phyloP scores from a whole-genome alignment of 1,140 invertebrate genomes.

The Stratiolaelaps scimitus region DNA sequence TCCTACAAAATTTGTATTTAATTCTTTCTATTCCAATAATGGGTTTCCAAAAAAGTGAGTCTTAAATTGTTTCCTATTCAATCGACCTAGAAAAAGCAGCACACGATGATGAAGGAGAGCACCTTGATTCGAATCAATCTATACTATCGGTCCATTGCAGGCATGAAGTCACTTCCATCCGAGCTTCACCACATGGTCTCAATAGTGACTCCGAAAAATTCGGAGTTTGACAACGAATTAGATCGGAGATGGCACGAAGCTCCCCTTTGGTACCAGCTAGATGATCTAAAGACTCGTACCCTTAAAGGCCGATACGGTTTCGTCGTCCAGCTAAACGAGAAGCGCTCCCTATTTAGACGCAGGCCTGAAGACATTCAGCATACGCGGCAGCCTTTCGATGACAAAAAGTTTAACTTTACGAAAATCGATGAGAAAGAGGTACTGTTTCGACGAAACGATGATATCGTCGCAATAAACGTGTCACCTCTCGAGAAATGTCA shows the following conservation, averaged over 20 bases:
- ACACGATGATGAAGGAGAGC: too few species aligned
- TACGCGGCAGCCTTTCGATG: neutral
- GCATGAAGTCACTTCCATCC: too few species aligned
- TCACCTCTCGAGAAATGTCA: neutral
- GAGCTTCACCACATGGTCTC: neutral
- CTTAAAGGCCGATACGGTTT: neutral
- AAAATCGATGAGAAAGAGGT: constrained; percentile 9
- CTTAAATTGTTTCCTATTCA: too few species aligned
- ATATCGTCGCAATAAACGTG: neutral
- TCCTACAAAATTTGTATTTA: too few species aligned
- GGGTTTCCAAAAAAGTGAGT: too few species aligned
- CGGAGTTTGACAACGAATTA: constrained; percentile 4
- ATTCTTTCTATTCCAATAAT: too few species aligned
- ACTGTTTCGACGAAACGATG: neutral
- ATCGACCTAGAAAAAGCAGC: too few species aligned
- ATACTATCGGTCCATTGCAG: too few species aligned
- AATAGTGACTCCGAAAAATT: neutral
- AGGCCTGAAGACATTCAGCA: constrained; percentile 8
- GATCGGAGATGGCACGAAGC: neutral
- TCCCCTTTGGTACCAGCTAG: constrained; percentile 13
- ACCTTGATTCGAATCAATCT: too few species aligned
- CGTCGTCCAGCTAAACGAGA: constrained; percentile 1
- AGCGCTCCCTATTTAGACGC: neutral
- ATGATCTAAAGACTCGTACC: neutral
- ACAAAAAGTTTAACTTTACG: constrained; percentile 3